Evolutionary conservation across 2,888 invertebrate genomes (phyloP).

Genomic region (Oscheius sp.): DNA sequence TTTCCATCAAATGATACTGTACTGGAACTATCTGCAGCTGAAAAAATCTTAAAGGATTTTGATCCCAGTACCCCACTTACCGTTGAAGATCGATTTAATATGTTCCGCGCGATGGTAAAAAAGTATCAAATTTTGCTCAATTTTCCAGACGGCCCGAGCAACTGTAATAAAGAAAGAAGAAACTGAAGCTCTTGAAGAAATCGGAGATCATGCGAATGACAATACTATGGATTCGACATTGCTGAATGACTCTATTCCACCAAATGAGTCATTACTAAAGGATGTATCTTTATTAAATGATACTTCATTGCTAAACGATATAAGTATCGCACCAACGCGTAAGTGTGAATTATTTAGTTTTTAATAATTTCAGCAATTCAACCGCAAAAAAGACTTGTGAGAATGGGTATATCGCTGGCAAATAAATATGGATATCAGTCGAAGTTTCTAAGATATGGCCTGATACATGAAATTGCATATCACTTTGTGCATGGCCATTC

Average conservation of each 20-base stretch:
- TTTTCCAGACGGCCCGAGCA: conserved; percentile 26
- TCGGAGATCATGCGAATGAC: neutral
- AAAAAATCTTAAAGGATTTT: conserved; percentile 8
- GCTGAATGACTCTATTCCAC: neutral
- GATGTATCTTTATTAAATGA: conserved; percentile 4
- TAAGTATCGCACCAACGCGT: neutral
- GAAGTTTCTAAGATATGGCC: conserved; percentile 51
- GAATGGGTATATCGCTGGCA: conserved; percentile 19
- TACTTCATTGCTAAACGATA: neutral
- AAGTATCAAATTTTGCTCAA: neutral
- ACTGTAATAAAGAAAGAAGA: conserved; percentile 22
- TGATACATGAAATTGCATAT: conserved; percentile 59
- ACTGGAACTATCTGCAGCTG: neutral
- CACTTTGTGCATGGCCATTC: conserved; percentile 54
- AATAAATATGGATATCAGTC: conserved; percentile 50
- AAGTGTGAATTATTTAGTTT: neutral
- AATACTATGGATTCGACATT: neutral
- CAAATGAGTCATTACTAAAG: neutral
- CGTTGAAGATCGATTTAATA: conserved; percentile 20
- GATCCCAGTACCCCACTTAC: neutral
- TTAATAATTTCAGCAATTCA: neutral
- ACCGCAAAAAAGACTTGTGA: neutral
- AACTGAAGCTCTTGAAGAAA: neutral
- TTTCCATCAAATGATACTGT: neutral
- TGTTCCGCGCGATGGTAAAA: conserved; percentile 23